phyloP scores from a whole-genome alignment of 1,140 invertebrate species.

The Platorchestia sp. region DNA sequence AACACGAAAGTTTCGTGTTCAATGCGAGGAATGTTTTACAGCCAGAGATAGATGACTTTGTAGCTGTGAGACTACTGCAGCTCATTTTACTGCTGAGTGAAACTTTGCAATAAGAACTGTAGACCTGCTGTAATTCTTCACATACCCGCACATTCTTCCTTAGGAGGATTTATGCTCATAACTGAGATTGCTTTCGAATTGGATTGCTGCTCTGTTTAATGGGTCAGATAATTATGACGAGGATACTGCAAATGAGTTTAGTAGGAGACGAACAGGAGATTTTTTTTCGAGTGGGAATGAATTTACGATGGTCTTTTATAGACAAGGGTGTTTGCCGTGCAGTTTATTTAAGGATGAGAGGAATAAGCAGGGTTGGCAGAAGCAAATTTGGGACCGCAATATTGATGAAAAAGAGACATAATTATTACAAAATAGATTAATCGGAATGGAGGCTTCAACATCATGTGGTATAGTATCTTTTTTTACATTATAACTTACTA shows the following conservation, averaged over 20 bases:
- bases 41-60: too few species aligned
- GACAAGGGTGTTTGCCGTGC: too few species aligned
- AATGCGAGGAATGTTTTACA: background rate
- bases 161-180: too few species aligned
- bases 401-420: background rate
- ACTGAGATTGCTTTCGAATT: background rate
- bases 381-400: background rate
- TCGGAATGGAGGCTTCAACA: background rate
- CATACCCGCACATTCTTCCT: background rate
- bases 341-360: background rate
- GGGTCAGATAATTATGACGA: background rate
- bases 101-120: background rate
- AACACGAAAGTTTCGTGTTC: background rate
- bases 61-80: too few species aligned
- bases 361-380: background rate
- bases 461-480: too few species aligned
- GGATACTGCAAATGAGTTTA: background rate
- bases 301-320: background rate
- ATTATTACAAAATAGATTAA: background rate
- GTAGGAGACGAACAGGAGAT: background rate
- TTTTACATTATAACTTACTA: background rate
- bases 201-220: background rate
- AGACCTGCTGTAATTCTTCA: background rate
- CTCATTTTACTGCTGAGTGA: background rate
- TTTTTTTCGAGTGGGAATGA: background rate